Base-by-base conservation (phyloP, 1,140 invertebrate genomes). In the Diorhabda carinulata region DNA sequence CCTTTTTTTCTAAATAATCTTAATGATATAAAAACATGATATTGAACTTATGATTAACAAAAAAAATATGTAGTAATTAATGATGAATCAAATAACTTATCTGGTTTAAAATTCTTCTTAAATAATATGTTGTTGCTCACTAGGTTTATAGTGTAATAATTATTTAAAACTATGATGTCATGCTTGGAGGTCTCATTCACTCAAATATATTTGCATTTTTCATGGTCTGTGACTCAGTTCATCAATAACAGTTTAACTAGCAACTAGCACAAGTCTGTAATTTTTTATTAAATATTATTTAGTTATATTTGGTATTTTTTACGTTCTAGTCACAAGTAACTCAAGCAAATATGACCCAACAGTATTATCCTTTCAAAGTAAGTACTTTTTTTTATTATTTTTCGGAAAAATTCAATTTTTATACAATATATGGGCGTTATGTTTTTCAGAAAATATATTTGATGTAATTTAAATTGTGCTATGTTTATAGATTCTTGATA, bases 331-430 rank as follows among this genome's bases (percentile, higher is more conserved):
- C 65, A 57, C 65, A 68, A 40, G 59, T 56, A 70, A 65, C 64
- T 71, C 43, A 68, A 73, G 58, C 62, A 70, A 77, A 57, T 70
- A 79, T 79, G 78, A 78, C 74, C 72, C 78, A 79, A 66, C 78
- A 79, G 72, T 79, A 79, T 74, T 79, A 78, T 59, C 78, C 78
- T 71, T 79, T 79, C 77, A 79, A 79, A 74, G 78, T 79, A 70
- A 78, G 78, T 73, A 25, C 10, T 59, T 65, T 25, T 25, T 25
- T 25, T 25, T 25, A 25, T 25, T 25, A 25, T 25, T 25, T 25
- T 25, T 25, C 25, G 25, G 25, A 25, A 25, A 25, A 25, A 25
- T 25, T 25, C 25, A 25, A 25, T 25, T 25, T 25, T 25, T 25
- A 25, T 25, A 25, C 25, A 25, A 25, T 1, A 25, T 25, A 25